phyloP scores from a whole-genome alignment of 2,113 vertebrate genomes.

The Acanthochromis polyacanthus region DNA sequence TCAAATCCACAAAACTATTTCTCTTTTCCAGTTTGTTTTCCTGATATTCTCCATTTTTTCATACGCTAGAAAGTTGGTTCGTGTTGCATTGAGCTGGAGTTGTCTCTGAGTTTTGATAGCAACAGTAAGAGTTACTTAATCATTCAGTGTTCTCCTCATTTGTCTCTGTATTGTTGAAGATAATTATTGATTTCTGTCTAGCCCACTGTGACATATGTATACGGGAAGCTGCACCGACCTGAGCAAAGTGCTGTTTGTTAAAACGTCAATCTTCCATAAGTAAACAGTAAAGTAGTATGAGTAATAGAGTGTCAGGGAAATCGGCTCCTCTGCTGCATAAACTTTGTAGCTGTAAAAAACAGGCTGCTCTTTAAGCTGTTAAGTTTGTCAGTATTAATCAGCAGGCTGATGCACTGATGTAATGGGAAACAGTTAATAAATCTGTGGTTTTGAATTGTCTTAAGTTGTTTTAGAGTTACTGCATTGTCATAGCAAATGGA shows the following conservation, averaged over 20 bases:
- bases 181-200: conserved; percentile 48
- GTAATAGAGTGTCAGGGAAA: conserved; percentile 15
- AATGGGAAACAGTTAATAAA: neutral
- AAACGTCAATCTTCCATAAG: conserved; percentile 20
- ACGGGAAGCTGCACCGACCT: conserved; percentile 51
- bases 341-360: neutral
- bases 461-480: too few relatives aligned
- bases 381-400: neutral
- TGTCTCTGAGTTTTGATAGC: neutral
- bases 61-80: neutral
- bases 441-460: neutral
- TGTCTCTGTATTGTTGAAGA: conserved; percentile 33
- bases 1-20: neutral
- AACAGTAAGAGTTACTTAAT: neutral
- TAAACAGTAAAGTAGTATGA: conserved; percentile 12
- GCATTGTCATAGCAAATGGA: too few relatives aligned
- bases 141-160: conserved; percentile 1
- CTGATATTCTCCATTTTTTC: neutral
- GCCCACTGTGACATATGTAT: conserved; percentile 22
- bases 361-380: conserved; percentile 1
- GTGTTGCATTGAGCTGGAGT: neutral
- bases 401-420: neutral
- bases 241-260: conserved; percentile 41
- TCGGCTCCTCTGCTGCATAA: neutral
- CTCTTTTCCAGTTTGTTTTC: neutral